Evolutionary conservation across 1,140 invertebrate species (phyloP).

Genomic region (Eubasilissa regina): DNA sequence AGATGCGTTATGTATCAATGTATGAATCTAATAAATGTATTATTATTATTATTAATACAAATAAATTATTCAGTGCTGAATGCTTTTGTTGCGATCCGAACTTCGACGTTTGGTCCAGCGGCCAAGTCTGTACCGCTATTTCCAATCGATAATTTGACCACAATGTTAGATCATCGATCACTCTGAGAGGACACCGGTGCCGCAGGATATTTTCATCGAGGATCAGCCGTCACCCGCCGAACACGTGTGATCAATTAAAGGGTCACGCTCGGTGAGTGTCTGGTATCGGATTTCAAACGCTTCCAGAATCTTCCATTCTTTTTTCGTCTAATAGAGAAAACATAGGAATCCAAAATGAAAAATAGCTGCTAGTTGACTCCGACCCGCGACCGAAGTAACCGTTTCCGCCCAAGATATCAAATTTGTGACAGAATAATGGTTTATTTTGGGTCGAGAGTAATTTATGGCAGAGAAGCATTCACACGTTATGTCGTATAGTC

Average conservation of each 20-base stretch:
- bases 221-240: neutral
- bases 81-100: too few relatives aligned
- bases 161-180: too few relatives aligned
- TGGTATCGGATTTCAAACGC: constrained; percentile 34
- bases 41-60: too few relatives aligned
- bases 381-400: neutral
- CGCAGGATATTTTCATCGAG: neutral
- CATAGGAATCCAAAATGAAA: constrained; percentile 12
- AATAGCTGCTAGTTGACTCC: constrained; percentile 1
- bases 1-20: too few relatives aligned
- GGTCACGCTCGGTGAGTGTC: constrained; percentile 27
- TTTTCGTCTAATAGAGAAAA: constrained; percentile 26
- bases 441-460: neutral
- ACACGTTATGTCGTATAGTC: neutral
- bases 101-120: too few relatives aligned
- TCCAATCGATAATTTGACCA: too few relatives aligned
- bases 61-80: too few relatives aligned
- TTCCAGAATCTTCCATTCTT: constrained; percentile 11
- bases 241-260: constrained; percentile 42
- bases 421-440: neutral
- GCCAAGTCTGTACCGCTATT: too few relatives aligned
- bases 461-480: neutral
- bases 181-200: neutral
- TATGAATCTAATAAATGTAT: too few relatives aligned
- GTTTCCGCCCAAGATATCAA: constrained; percentile 28